Evolutionary conservation across 1,140 invertebrate genomes (phyloP).

Genomic region (Mizuhopecten yessoensis): DNA sequence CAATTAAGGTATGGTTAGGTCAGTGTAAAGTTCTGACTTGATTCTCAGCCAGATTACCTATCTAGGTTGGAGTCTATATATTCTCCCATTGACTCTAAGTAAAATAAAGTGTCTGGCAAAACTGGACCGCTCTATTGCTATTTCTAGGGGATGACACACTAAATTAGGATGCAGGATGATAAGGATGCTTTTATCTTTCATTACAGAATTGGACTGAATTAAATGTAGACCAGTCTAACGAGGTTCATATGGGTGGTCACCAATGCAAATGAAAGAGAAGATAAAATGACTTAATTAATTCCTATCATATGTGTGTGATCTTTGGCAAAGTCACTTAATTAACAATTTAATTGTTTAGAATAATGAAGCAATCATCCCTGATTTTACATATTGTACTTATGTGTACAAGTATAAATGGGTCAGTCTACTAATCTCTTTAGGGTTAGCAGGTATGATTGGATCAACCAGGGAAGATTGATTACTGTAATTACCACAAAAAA

Average conservation of each 20-base stretch:
- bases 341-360: too few species aligned
- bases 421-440: background rate
- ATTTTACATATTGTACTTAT: background rate
- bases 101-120: background rate
- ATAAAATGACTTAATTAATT: too few species aligned
- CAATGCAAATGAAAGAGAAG: too few species aligned
- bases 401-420: background rate
- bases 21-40: background rate
- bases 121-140: background rate
- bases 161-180: background rate
- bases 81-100: background rate
- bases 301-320: too few species aligned
- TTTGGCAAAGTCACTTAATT: too few species aligned
- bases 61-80: background rate
- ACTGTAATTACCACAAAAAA: background rate
- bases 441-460: background rate
- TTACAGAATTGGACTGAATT: too few species aligned
- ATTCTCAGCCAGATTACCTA: background rate
- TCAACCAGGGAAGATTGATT: background rate
- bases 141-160: background rate
- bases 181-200: too few species aligned
- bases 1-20: constrained; percentile 1
- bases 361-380: background rate
- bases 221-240: too few species aligned
- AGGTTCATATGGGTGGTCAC: too few species aligned